Evolutionary conservation across 2,113 vertebrate species (phyloP).

Genomic region (Gymnocephalus cernua): DNA sequence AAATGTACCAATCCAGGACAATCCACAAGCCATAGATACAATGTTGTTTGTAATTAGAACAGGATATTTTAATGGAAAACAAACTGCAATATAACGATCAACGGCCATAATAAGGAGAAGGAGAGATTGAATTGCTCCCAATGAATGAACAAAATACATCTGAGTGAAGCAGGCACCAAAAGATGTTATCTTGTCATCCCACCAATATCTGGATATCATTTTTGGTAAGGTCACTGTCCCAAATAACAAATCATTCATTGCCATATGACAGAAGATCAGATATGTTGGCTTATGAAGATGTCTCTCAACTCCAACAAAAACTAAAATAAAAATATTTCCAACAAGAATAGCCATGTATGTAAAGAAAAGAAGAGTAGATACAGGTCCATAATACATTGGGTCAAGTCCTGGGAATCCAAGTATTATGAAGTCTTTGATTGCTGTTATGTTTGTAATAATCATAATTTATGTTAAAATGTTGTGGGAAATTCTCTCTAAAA

Average conservation of each 20-base stretch:
- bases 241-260: slow-evolving; percentile 21
- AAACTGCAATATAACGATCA: slow-evolving; percentile 5
- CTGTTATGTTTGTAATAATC: neutral
- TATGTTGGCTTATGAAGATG: slow-evolving; percentile 6
- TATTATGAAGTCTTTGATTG: neutral
- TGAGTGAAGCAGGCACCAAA: slow-evolving; percentile 14
- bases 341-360: neutral
- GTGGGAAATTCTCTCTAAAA: neutral
- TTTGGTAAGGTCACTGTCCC: slow-evolving; percentile 2
- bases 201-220: slow-evolving; percentile 10
- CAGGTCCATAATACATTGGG: neutral
- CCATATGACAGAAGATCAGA: slow-evolving; percentile 14
- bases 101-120: slow-evolving; percentile 6
- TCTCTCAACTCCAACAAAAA: neutral
- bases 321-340: slow-evolving; percentile 11
- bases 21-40: neutral
- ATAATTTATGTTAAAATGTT: neutral
- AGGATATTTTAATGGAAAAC: neutral
- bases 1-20: slow-evolving; percentile 8
- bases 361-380: neutral
- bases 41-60: slow-evolving; percentile 7
- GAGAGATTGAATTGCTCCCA: slow-evolving; percentile 11
- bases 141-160: slow-evolving; percentile 18
- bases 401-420: slow-evolving; percentile 18
- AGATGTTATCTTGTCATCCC: neutral